phyloP scores from a whole-genome alignment of 2,888 invertebrate species.

The Acrocyrtus sp. region DNA sequence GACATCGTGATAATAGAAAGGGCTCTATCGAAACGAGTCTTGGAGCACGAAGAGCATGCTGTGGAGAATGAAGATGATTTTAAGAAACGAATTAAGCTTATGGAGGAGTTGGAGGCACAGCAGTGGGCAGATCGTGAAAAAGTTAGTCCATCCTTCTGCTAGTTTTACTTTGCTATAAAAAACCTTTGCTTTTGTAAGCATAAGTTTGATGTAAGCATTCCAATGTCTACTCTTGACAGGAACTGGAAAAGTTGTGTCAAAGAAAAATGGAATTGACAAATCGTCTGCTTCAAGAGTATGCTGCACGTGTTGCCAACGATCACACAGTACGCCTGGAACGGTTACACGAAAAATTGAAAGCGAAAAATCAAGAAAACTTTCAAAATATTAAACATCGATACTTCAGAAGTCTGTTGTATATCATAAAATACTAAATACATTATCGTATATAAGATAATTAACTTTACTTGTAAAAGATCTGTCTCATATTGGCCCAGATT shows the following conservation, averaged over 20 bases:
- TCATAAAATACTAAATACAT: too few relatives aligned
- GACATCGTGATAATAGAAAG: conserved; percentile 76
- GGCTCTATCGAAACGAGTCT: conserved; percentile 74
- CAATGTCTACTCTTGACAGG: conserved; percentile 66
- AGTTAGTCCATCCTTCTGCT: conserved; percentile 67
- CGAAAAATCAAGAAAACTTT: conserved; percentile 72
- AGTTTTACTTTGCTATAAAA: neutral
- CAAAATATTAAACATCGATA: conserved; percentile 69
- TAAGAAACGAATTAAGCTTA: conserved; percentile 73
- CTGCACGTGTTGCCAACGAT: conserved; percentile 68
- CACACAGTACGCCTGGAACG: conserved; percentile 68
- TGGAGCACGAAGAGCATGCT: conserved; percentile 72
- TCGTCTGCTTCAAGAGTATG: conserved; percentile 71
- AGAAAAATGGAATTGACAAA: conserved; percentile 77
- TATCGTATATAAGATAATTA: too few relatives aligned
- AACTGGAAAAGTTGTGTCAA: conserved; percentile 78
- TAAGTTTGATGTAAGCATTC: neutral
- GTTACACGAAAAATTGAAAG: conserved; percentile 69
- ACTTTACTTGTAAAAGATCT: too few relatives aligned
- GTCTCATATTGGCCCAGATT: too few relatives aligned
- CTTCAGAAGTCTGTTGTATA: conserved; percentile 59
- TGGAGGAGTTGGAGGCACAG: conserved; percentile 82
- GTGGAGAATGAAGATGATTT: conserved; percentile 71
- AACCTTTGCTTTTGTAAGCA: neutral
- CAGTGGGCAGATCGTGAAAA: conserved; percentile 86